These are phyloP conservation scores for Podarcis raffonei DNA, from an alignment of 2,113 vertebrate species.

Conservation along the genomic window DNA sequence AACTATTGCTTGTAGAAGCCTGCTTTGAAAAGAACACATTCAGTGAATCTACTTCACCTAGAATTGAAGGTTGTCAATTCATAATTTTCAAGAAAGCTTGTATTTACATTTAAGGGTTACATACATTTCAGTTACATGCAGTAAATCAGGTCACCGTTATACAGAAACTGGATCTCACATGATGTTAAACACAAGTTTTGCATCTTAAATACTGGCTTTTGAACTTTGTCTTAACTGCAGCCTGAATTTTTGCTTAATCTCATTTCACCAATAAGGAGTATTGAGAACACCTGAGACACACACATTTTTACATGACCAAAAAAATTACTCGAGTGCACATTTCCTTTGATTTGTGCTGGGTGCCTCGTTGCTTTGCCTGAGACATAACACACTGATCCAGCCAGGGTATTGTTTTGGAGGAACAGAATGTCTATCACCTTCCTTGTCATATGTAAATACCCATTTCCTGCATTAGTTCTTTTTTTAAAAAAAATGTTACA, in stretches of 20 bases:
- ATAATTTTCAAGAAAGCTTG: not conserved
- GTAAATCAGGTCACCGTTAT: not conserved
- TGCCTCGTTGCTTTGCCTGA: conserved; percentile 19
- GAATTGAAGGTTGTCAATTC: not conserved
- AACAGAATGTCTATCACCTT: conserved; percentile 45
- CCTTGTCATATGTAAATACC: conserved; percentile 60
- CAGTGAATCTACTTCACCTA: not conserved
- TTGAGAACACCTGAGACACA: not conserved
- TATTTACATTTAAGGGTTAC: not conserved
- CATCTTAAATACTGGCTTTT: not conserved
- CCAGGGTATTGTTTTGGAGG: conserved; percentile 44
- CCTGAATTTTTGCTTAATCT: not conserved
- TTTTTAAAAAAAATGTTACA: conserved; percentile 71
- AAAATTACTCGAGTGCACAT: not conserved
- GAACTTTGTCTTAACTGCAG: not conserved
- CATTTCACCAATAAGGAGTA: not conserved
- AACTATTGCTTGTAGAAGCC: conserved; percentile 62
- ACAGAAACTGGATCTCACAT: not conserved
- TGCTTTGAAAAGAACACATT: conserved; percentile 70
- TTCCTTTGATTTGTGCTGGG: conserved; percentile 11
- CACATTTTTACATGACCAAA: not conserved
- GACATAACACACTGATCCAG: not conserved
- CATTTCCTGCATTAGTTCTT: conserved; percentile 73
- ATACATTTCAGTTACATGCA: not conserved
- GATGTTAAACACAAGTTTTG: not conserved